These are phyloP conservation scores for Myotis brandtii DNA, from an alignment of 2,113 vertebrate species.

Conservation along the genomic window DNA sequence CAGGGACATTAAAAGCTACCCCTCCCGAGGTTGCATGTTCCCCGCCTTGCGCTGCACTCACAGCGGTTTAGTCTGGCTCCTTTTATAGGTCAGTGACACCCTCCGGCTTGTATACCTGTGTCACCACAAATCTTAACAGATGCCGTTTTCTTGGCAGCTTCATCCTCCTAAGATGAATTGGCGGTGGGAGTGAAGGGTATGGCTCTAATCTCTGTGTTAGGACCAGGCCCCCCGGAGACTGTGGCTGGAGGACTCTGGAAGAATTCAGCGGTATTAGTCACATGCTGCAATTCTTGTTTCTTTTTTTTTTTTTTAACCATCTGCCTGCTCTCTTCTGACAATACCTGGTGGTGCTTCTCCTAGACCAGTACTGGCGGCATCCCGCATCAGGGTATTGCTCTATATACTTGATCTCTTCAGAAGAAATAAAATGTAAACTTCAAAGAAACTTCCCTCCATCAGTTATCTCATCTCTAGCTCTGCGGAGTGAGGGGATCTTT, in stretches of 20 bases:
- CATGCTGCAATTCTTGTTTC: background rate
- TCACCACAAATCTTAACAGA: slow-evolving; percentile 75
- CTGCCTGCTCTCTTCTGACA: slow-evolving; percentile 29
- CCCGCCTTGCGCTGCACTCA: background rate
- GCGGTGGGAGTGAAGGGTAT: slow-evolving; percentile 56
- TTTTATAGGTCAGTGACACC: slow-evolving; percentile 65
- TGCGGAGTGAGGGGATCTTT: background rate
- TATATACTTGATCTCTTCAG: background rate
- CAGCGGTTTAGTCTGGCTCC: background rate
- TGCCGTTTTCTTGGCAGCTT: slow-evolving; percentile 66
- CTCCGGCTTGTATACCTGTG: slow-evolving; percentile 6
- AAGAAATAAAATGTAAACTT: slow-evolving; percentile 57
- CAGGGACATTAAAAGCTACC: slow-evolving; percentile 51
- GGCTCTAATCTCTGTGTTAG: background rate
- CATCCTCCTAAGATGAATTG: slow-evolving; percentile 50
- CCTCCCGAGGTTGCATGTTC: background rate
- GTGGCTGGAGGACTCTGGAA: background rate
- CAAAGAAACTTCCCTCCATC: slow-evolving; percentile 50
- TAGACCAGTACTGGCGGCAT: background rate
- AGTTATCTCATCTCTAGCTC: slow-evolving; percentile 14
- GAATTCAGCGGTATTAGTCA: background rate
- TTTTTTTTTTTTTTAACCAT: background rate
- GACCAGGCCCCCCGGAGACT: background rate
- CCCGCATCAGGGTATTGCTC: background rate
- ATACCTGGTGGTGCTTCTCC: background rate